Evolutionary conservation across 2,113 vertebrate species (phyloP).

Genomic region (Mesitornis unicolor): DNA sequence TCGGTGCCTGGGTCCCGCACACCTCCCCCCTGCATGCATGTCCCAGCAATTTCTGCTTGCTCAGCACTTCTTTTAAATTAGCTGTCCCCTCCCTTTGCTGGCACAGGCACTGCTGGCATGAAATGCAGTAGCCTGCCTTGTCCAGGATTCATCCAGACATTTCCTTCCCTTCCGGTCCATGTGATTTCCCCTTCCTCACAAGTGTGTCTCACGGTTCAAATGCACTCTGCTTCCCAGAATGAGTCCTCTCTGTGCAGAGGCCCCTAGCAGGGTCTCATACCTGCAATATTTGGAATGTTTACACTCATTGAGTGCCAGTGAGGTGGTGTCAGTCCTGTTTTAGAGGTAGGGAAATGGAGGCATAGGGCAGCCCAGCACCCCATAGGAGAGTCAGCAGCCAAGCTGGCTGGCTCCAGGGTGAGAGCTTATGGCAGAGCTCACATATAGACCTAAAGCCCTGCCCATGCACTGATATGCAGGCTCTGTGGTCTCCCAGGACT

Average conservation of each 20-base stretch:
- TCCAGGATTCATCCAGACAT: constrained; percentile 34
- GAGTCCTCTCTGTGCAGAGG: background rate
- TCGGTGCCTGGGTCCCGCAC: background rate
- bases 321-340: background rate
- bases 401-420: background rate
- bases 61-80: constrained; percentile 39
- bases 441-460: accelerated
- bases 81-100: constrained; percentile 10
- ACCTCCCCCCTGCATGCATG: accelerated
- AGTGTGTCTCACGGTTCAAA: background rate
- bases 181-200: constrained; percentile 11
- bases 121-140: background rate
- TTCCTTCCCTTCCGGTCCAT: constrained; percentile 38
- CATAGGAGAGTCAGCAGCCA: accelerated
- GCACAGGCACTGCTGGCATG: background rate
- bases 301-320: background rate
- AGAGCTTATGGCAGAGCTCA: background rate
- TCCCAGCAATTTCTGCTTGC: background rate
- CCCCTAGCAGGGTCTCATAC: background rate
- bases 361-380: background rate
- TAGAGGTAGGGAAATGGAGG: background rate
- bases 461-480: background rate
- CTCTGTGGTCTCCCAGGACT: background rate
- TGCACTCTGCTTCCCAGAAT: background rate
- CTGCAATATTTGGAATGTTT: background rate